These are phyloP conservation scores for Trididemnum clinides DNA, from an alignment of 23 tunicate species.

Conservation along the genomic window DNA sequence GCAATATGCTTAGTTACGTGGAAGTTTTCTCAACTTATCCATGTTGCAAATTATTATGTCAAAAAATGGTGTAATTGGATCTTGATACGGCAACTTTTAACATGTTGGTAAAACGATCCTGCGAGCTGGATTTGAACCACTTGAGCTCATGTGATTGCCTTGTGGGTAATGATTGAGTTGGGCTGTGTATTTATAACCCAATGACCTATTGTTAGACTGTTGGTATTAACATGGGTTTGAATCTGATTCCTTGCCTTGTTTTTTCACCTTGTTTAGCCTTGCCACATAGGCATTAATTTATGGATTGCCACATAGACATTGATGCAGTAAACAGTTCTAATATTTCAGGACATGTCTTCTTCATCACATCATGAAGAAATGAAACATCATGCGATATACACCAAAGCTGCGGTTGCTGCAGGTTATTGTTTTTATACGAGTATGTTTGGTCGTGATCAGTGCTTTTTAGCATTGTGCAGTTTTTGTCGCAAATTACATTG, in stretches of 20 bases:
- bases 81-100: too few relatives aligned
- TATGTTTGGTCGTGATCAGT: background rate
- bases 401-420: slow-evolving; percentile 82
- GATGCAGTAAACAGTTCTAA: background rate
- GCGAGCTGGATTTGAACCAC: too few relatives aligned
- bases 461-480: background rate
- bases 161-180: too few relatives aligned
- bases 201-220: too few relatives aligned
- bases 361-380: background rate
- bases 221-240: background rate
- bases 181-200: too few relatives aligned
- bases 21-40: too few relatives aligned
- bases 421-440: slow-evolving; percentile 3
- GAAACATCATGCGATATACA: slow-evolving; percentile 59
- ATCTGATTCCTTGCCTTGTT: background rate
- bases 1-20: too few relatives aligned
- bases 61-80: too few relatives aligned
- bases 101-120: too few relatives aligned
- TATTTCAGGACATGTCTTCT: background rate
- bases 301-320: background rate
- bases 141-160: too few relatives aligned
- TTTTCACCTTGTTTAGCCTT: background rate
- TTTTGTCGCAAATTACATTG: background rate
- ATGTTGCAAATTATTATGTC: too few relatives aligned
- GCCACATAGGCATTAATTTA: background rate